Percentiles rank a stretch among this genome's conserved stretches.
These are phyloP conservation scores for Drosophila albomicans DNA, from an alignment of 1,140 invertebrate species.

Conservation along the genomic window DNA sequence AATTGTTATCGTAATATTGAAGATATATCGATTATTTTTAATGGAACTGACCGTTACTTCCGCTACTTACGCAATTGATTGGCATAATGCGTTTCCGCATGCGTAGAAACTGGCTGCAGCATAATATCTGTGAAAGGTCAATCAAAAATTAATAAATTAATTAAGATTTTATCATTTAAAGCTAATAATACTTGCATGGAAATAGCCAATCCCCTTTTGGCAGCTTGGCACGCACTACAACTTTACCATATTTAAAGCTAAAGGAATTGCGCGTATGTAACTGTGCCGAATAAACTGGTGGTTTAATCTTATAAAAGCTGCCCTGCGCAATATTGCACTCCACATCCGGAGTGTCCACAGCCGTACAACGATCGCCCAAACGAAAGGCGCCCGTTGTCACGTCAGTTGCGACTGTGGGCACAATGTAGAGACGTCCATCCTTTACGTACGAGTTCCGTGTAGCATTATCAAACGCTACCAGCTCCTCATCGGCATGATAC, in stretches of 20 bases:
- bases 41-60: neutral
- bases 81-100: conserved; percentile 67
- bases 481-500: conserved; percentile 69
- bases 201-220: conserved; percentile 75
- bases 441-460: conserved; percentile 54
- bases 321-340: conserved; percentile 59
- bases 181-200: conserved; percentile 52
- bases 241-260: conserved; percentile 70
- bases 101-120: conserved; percentile 68
- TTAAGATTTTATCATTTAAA: neutral
- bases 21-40: neutral
- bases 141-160: neutral
- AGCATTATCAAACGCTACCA: conserved; percentile 66
- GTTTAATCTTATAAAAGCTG: conserved; percentile 64
- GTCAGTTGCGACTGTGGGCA: conserved; percentile 57
- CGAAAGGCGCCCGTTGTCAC: conserved; percentile 50
- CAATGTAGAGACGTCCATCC: conserved; percentile 66
- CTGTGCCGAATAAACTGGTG: conserved; percentile 68
- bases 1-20: neutral
- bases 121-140: conserved; percentile 56
- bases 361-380: conserved; percentile 68
- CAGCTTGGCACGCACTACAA: conserved; percentile 66
- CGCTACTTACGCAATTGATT: conserved; percentile 67
- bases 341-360: conserved; percentile 54
- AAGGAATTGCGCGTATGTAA: conserved; percentile 65